Evolutionary conservation across 2,888 invertebrate species (phyloP).

Genomic region (Drosophila sordidula): DNA sequence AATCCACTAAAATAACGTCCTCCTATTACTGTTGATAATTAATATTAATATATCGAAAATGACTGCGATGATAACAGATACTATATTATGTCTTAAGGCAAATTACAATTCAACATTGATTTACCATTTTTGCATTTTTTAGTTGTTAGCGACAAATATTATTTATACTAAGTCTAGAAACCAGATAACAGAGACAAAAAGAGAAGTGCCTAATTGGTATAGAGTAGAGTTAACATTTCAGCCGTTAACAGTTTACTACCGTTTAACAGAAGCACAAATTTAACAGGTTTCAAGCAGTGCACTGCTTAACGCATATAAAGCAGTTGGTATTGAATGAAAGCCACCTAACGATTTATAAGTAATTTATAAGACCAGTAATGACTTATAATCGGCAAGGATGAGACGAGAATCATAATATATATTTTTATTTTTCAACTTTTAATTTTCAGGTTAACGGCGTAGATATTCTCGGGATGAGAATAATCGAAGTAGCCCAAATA

Average conservation of each 20-base stretch:
- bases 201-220: neutral
- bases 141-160: too few relatives aligned
- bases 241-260: neutral
- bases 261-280: neutral
- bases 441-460: slow-evolving; percentile 86
- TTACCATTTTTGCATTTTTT: too few relatives aligned
- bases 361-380: neutral
- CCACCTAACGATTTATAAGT: neutral
- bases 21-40: too few relatives aligned
- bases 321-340: neutral
- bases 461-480: slow-evolving; percentile 86
- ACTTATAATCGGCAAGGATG: neutral
- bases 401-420: too few relatives aligned
- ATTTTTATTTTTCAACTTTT: neutral
- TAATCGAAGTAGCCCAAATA: slow-evolving; percentile 86
- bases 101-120: too few relatives aligned
- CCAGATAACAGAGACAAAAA: neutral
- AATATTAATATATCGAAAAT: too few relatives aligned
- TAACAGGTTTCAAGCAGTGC: slow-evolving; percentile 22
- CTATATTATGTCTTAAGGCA: too few relatives aligned
- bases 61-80: too few relatives aligned
- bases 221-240: neutral
- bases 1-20: too few relatives aligned
- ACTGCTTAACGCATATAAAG: slow-evolving; percentile 7
- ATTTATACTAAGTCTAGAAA: neutral